Evolutionary conservation across 2,888 invertebrate genomes (phyloP), one percentile per base, ranked within the genome.

Genomic region (Corythucha ciliata): DNA sequence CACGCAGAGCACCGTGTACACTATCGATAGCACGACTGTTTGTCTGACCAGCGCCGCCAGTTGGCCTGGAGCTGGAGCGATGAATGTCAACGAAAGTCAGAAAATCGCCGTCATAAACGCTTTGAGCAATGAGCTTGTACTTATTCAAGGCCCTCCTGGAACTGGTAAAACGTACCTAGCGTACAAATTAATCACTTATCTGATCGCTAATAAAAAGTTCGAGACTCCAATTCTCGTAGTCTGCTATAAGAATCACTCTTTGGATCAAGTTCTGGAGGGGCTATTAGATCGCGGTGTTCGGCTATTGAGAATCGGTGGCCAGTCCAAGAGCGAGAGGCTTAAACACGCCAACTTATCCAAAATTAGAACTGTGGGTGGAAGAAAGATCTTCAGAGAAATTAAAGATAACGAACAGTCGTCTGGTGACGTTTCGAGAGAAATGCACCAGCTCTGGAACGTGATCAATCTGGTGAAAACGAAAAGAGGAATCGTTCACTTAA

Each of bases 91-190:
- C 64, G 64, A 69, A 5, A 76, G 78, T 1, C 89, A 90, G 68
- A 67, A 73, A 53, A 64, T 67, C 26, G 88, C 89, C 0, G 78
- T 78, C 60, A 72, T 74, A 59, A 72, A 77, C 26, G 83, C 84
- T 0, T 63, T 90, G 3, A 79, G 77, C 0, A 72, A 75, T 61
- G 81, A 87, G 67, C 78, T 89, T 57, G 77, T 78, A 0, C 74
- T 88, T 0, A 83, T 89, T 55, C 88, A 89, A 72, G 90, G 90
- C 0, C 89, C 89, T 0, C 89, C 90, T 0, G 90, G 90, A 3
- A 89, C 89, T 0, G 90, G 89, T 0, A 90, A 89, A 72, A 88
- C 89, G 0, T 83, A 75, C 65, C 67, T 89, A 55, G 87, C 88
- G 0, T 69, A 85, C 26, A 80, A 83, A 72, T 77, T 91, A 21